These are phyloP conservation scores for Alouatta palliata DNA, from an alignment of 2,113 vertebrate genomes.

Conservation along the genomic window DNA sequence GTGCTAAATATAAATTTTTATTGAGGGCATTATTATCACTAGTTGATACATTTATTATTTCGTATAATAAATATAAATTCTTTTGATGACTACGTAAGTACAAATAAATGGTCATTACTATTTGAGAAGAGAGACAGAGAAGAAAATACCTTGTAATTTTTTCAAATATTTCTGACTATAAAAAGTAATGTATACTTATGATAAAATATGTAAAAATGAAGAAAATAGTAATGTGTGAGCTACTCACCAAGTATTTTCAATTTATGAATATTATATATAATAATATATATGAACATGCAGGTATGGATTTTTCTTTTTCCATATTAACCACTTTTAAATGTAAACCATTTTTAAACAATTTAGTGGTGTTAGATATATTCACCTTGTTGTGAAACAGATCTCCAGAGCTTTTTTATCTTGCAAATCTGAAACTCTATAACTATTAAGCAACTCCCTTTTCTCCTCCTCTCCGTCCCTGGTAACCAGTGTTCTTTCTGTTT, in stretches of 20 bases:
- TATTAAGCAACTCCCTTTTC: background rate
- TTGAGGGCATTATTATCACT: background rate
- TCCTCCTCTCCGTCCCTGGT: background rate
- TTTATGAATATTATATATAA: background rate
- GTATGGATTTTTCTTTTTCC: background rate
- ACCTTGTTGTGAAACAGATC: background rate
- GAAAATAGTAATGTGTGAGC: background rate
- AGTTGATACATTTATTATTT: background rate
- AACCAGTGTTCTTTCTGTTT: background rate
- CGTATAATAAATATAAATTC: background rate
- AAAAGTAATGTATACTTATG: background rate
- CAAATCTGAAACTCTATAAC: background rate
- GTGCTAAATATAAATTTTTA: background rate
- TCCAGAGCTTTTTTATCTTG: background rate
- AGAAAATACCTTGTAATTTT: background rate
- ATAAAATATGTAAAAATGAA: background rate
- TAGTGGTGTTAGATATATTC: background rate
- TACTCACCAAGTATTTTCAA: background rate
- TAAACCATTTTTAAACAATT: background rate
- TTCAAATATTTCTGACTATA: background rate
- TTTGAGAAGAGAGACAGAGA: background rate
- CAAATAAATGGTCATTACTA: background rate
- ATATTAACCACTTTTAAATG: background rate
- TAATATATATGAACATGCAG: background rate
- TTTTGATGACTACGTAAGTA: background rate